phyloP scores from a whole-genome alignment of 2,797 vertebrate species.

The Anas capensis region DNA sequence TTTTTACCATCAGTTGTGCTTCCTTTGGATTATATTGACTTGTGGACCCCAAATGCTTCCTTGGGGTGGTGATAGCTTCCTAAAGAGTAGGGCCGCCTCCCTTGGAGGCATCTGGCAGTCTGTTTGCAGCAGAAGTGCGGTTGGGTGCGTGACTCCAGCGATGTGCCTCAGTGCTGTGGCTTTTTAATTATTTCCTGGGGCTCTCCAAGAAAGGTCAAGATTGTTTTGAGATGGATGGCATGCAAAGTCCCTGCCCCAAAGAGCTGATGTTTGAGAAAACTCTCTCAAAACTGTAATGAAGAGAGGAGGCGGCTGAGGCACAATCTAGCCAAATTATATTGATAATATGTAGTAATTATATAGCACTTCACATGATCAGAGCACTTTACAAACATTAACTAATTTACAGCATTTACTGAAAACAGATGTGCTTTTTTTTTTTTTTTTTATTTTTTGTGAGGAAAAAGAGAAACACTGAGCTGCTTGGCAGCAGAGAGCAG shows the following conservation, averaged over 20 bases:
- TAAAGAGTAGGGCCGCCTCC: background rate
- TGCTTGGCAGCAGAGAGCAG: background rate
- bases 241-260: background rate
- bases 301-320: constrained; percentile 17
- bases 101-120: accelerated
- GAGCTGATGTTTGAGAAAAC: background rate
- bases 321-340: constrained; percentile 69
- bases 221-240: background rate
- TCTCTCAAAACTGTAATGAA: background rate
- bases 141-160: accelerated
- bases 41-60: accelerated
- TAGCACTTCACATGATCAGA: constrained; percentile 66
- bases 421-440: constrained; percentile 50
- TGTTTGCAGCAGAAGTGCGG: background rate
- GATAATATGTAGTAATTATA: constrained; percentile 65
- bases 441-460: background rate
- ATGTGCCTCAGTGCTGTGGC: background rate
- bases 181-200: background rate
- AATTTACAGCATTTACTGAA: constrained; percentile 67
- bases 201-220: background rate
- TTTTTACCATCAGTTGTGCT: accelerated
- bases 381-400: constrained; percentile 73
- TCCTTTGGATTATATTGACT: accelerated
- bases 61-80: background rate
- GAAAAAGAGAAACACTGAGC: background rate